phyloP scores from a whole-genome alignment of 1,140 invertebrate species.

The Scylla paramamosain region DNA sequence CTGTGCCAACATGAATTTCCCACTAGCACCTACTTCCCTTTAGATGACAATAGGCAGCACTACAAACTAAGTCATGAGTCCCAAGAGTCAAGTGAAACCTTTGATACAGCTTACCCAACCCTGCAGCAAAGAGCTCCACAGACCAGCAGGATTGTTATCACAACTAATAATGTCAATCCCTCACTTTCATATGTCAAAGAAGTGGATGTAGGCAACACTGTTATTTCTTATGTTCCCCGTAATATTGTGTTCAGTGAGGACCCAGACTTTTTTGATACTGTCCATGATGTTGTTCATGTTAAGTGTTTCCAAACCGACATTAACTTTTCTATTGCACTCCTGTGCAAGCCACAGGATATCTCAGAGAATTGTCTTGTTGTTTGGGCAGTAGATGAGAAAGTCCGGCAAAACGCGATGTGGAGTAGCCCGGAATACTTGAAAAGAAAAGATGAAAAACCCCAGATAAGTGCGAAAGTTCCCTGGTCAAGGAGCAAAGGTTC shows the following conservation, averaged over 20 bases:
- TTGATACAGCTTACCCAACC: slow-evolving; percentile 56
- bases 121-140: slow-evolving; percentile 67
- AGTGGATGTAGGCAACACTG: slow-evolving; percentile 72
- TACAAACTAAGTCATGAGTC: slow-evolving; percentile 45
- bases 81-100: slow-evolving; percentile 32
- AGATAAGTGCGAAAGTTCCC: slow-evolving; percentile 52
- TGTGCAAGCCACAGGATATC: slow-evolving; percentile 68
- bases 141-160: slow-evolving; percentile 73
- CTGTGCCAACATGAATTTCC: slow-evolving; percentile 43
- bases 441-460: slow-evolving; percentile 55
- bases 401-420: slow-evolving; percentile 70
- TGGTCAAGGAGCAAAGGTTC: slow-evolving; percentile 58
- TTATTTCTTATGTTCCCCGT: slow-evolving; percentile 72
- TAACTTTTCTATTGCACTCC: slow-evolving; percentile 69
- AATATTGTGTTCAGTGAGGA: slow-evolving; percentile 73
- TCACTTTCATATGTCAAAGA: slow-evolving; percentile 66
- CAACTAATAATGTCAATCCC: slow-evolving; percentile 64
- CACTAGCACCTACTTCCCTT: slow-evolving; percentile 45
- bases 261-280: slow-evolving; percentile 67
- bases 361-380: slow-evolving; percentile 70
- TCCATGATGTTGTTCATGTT: slow-evolving; percentile 66
- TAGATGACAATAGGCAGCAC: slow-evolving; percentile 50
- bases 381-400: slow-evolving; percentile 69
- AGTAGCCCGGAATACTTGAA: slow-evolving; percentile 71
- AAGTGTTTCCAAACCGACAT: slow-evolving; percentile 70